These are phyloP conservation scores for Amaurobius ferox DNA, from an alignment of 2,888 invertebrate genomes.

Conservation along the genomic window DNA sequence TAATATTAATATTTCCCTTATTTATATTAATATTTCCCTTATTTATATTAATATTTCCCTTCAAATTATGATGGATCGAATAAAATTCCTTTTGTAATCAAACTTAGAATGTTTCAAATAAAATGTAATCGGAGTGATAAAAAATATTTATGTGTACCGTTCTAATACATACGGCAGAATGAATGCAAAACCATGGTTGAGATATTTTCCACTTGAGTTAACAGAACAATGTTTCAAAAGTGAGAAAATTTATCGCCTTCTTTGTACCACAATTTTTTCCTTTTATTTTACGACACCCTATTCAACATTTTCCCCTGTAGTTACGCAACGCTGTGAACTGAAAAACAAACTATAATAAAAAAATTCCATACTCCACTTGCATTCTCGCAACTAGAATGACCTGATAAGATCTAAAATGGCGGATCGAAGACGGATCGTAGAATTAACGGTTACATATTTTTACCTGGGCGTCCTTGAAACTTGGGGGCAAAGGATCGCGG, in stretches of 20 bases:
- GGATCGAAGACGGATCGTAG: not conserved
- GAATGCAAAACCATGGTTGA: not conserved
- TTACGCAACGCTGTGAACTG: not conserved
- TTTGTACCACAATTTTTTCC: not conserved
- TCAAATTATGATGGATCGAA: too few relatives aligned
- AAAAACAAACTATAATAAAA: not conserved
- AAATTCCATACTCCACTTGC: not conserved
- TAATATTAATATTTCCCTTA: too few relatives aligned
- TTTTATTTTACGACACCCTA: not conserved
- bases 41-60: too few relatives aligned
- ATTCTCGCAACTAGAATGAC: not conserved
- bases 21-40: too few relatives aligned
- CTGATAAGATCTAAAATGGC: conserved; percentile 1
- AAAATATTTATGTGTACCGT: too few relatives aligned
- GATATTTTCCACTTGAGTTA: not conserved
- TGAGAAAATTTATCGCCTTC: not conserved
- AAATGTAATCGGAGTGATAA: too few relatives aligned
- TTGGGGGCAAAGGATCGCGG: conserved; percentile 11
- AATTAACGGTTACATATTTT: conserved; percentile 29
- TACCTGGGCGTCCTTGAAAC: conserved; percentile 27
- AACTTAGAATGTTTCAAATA: too few relatives aligned
- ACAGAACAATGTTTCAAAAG: not conserved
- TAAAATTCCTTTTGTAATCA: too few relatives aligned
- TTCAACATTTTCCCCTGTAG: not conserved
- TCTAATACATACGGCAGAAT: too few relatives aligned